phyloP scores from a whole-genome alignment of 1,140 invertebrate species.

The Hylaeus anthracinus region DNA sequence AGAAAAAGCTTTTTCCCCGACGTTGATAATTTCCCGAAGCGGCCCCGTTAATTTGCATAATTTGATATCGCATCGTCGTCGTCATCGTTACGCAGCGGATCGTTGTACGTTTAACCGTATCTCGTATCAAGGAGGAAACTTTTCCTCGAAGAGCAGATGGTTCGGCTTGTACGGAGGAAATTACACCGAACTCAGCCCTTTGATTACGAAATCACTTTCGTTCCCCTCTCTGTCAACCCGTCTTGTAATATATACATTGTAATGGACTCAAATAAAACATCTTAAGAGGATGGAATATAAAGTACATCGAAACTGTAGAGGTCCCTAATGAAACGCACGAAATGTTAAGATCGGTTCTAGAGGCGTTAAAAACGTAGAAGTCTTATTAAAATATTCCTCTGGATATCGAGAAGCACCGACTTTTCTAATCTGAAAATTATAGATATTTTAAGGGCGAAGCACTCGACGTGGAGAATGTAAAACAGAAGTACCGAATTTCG shows the following conservation, averaged over 20 bases:
- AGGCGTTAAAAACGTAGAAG: no score
- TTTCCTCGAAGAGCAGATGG: conserved; percentile 42
- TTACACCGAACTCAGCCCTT: conserved; percentile 36
- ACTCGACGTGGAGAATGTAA: no score
- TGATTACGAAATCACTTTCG: conserved; percentile 48
- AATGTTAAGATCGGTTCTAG: no score
- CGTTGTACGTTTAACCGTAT: neutral
- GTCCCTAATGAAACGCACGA: no score
- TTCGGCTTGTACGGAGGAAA: conserved; percentile 27
- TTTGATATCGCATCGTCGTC: neutral
- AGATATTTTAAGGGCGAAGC: no score
- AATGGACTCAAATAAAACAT: no score
- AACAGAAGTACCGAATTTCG: no score
- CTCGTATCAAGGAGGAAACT: neutral
- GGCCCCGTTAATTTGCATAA: neutral
- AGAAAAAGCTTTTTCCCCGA: neutral
- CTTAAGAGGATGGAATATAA: no score
- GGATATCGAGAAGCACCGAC: no score
- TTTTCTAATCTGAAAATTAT: no score
- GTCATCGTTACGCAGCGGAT: neutral
- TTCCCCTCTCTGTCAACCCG: neutral
- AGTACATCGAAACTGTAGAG: no score
- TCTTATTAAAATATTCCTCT: no score
- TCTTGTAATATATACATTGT: neutral
- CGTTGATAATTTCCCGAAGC: neutral